A percentile compares a stretch with the other conserved stretches of the same genome.
phyloP scores from a whole-genome alignment of 2,888 invertebrate species.

The Quadroppia sp. region DNA sequence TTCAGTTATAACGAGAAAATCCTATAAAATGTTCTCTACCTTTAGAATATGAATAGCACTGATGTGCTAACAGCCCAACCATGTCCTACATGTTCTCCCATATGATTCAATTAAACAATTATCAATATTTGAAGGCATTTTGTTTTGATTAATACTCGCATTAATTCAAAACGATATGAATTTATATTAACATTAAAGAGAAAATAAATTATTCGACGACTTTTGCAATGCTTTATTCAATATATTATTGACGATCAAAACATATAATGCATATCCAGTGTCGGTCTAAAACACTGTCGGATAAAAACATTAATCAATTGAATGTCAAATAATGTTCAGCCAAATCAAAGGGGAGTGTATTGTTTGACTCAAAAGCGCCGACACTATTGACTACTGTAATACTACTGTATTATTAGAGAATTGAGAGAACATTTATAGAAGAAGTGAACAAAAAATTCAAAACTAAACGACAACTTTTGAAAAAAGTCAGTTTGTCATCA shows the following conservation, averaged over 20 bases:
- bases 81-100: background rate
- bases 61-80: too few species aligned
- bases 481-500: background rate
- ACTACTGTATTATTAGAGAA: background rate
- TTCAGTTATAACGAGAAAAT: too few species aligned
- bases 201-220: too few species aligned
- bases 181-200: background rate
- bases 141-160: constrained; percentile 29
- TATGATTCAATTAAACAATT: constrained; percentile 20
- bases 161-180: constrained; percentile 2
- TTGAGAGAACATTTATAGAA: background rate
- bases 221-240: too few species aligned
- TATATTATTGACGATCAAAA: too few species aligned
- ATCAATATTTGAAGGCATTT: background rate
- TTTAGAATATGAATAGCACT: too few species aligned
- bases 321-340: background rate
- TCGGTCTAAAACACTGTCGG: too few species aligned
- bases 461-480: constrained; percentile 32
- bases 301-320: background rate
- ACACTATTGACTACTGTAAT: background rate
- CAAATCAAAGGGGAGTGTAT: constrained; percentile 15
- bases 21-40: too few species aligned
- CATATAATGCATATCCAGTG: too few species aligned
- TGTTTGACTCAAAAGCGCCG: background rate
- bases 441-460: background rate